Conservation (phyloP, 2,888 invertebrate species). For the Dromius quadrimaculatus region DNA sequence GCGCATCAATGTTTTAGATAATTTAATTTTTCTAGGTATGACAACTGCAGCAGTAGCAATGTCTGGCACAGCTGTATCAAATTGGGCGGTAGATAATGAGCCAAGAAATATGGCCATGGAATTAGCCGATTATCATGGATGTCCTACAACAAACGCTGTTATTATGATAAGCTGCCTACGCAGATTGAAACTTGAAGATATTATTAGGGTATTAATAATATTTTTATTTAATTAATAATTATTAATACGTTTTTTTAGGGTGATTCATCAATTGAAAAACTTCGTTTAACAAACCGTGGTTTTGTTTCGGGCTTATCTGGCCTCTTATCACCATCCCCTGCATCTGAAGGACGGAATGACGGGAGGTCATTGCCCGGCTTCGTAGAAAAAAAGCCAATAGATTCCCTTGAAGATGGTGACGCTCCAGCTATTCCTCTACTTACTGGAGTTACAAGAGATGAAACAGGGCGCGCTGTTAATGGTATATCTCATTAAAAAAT, state of each 20-base stretch:
- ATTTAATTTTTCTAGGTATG: constrained; percentile 60
- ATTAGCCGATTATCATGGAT: constrained; percentile 74
- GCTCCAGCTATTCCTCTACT: constrained; percentile 75
- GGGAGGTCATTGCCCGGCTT: constrained; percentile 76
- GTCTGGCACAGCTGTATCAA: constrained; percentile 81
- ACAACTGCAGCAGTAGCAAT: constrained; percentile 77
- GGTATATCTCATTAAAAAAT: constrained; percentile 64
- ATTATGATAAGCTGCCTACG: constrained; percentile 77
- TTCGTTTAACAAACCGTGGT: constrained; percentile 70
- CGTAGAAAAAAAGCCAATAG: constrained; percentile 73
- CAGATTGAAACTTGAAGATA: constrained; percentile 64
- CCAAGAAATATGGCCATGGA: constrained; percentile 73
- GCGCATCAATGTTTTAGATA: background rate
- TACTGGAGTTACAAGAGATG: constrained; percentile 80
- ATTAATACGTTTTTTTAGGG: constrained; percentile 64
- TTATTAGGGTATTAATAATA: constrained; percentile 66
- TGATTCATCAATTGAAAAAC: constrained; percentile 72
- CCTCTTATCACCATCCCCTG: constrained; percentile 74
- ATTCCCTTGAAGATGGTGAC: constrained; percentile 71
- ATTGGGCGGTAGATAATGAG: constrained; percentile 76
- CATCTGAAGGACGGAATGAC: constrained; percentile 77
- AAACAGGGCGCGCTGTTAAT: constrained; percentile 74
- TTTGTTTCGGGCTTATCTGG: constrained; percentile 76
- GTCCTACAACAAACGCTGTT: constrained; percentile 71
- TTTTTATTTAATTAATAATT: background rate